Percentiles rank a stretch among this genome's conserved stretches.
These are phyloP conservation scores for Cheilosia urbana DNA, from an alignment of 2,888 invertebrate genomes.

Conservation along the genomic window DNA sequence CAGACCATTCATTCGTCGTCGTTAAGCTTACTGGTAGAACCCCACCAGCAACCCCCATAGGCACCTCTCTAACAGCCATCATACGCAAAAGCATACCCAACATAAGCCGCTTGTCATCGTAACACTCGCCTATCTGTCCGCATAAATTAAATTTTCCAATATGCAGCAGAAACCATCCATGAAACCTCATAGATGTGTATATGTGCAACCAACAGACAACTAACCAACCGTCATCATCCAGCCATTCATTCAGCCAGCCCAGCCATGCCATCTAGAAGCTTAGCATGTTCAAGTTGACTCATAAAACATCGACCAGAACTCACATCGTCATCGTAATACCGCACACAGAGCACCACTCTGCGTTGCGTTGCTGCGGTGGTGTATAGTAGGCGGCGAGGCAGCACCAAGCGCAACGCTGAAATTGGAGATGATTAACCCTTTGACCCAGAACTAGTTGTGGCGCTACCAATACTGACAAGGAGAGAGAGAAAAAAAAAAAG, in stretches of 20 bases:
- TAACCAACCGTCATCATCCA: slow-evolving; percentile 62
- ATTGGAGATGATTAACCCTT: slow-evolving; percentile 78
- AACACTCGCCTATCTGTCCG: slow-evolving; percentile 24
- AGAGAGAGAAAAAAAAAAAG: slow-evolving; percentile 28
- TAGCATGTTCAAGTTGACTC: slow-evolving; percentile 56
- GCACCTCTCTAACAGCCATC: slow-evolving; percentile 1
- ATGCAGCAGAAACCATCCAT: slow-evolving; percentile 55
- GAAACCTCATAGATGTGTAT: slow-evolving; percentile 40
- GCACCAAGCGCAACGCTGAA: slow-evolving; percentile 53
- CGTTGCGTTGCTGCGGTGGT: not conserved
- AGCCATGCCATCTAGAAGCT: slow-evolving; percentile 44
- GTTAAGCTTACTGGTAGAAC: slow-evolving; percentile 33
- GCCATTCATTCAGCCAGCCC: slow-evolving; percentile 78
- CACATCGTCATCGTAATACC: not conserved
- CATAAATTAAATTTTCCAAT: slow-evolving; percentile 48
- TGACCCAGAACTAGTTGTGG: slow-evolving; percentile 77
- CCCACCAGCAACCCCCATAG: slow-evolving; percentile 10
- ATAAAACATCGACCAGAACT: slow-evolving; percentile 49
- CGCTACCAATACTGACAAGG: slow-evolving; percentile 24
- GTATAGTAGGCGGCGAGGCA: slow-evolving; percentile 1
- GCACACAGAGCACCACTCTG: not conserved
- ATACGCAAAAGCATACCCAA: not conserved
- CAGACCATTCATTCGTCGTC: slow-evolving; percentile 42
- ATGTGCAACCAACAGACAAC: slow-evolving; percentile 42
- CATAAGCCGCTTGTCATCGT: slow-evolving; percentile 42